Evolutionary conservation across 2,113 vertebrate genomes (phyloP), one percentile per base, ranked within the genome.

Genomic region (Narcine bancroftii): DNA sequence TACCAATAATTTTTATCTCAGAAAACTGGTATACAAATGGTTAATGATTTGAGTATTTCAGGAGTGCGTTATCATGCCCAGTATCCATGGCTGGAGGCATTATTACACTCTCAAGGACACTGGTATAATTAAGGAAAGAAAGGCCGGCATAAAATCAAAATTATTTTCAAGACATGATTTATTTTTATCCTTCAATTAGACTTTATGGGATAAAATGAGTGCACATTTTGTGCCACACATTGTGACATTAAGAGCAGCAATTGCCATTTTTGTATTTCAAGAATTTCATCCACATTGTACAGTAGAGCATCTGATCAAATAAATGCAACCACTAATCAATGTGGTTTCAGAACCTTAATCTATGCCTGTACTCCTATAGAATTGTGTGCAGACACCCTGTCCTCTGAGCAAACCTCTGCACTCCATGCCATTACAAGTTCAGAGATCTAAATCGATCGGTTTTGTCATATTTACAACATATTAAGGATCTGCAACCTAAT

Each of bases 401-500:
- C 53, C 33, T 60, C 50, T 56, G 33, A 85, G 29, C n/a, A 85
- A 36, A 33, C 17, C 50, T 36, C 60, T 87, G 81, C 81, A 60
- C 5, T 3, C n/a, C 36, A n/a, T 87, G 81, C 53, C 81, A 60
- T 53, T 60, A 36, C 33, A 87, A 56, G 81, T 56, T 33, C 81
- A 60, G 53, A n/a, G 81, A 63, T 60, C 56, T 15, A 87, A 21
- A 63, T 87, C 53, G 36, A 87, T 87, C n/a, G 36, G 53, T 17
- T 36, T 87, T 60, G 36, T 87, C 53, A 87, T 60, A 63, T 60
- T 87, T 60, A 87, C 21, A 53, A 53, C 47, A n/a, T 50, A 53
- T 53, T 3, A 81, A 83, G 50, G 79, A 87, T 33, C 81, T 87
- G 81, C 53, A 56, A 9, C 81, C 81, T 87, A 53, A 87, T 87